Percentiles rank a stretch among this genome's conserved stretches.
Conservation (phyloP, 2,797 vertebrate genomes). For the Telmatherina bonti region DNA sequence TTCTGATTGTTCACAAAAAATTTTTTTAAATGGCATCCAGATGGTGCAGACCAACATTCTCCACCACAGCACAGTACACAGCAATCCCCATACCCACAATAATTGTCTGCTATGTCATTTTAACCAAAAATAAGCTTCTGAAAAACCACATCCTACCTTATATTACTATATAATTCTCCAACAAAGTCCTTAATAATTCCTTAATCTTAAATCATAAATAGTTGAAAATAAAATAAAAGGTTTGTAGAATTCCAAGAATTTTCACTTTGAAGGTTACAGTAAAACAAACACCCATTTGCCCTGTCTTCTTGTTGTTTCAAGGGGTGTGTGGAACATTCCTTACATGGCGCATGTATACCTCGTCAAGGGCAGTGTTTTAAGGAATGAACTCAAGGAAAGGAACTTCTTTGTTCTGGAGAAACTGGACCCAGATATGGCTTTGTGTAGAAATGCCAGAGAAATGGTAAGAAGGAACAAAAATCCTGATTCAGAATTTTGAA, state of each 20-base stretch:
- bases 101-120: neutral
- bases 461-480: slow-evolving; percentile 85
- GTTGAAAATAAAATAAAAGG: neutral
- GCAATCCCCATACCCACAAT: slow-evolving; percentile 16
- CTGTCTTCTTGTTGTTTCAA: slow-evolving; percentile 72
- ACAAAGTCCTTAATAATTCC: neutral
- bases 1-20: slow-evolving; percentile 42
- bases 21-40: slow-evolving; percentile 32
- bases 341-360: slow-evolving; percentile 96
- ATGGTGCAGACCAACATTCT: slow-evolving; percentile 29
- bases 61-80: slow-evolving; percentile 15
- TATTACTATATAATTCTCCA: neutral
- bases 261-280: slow-evolving; percentile 1
- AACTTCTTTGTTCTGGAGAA: slow-evolving; percentile 95
- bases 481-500: neutral
- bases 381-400: slow-evolving; percentile 92
- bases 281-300: slow-evolving; percentile 29
- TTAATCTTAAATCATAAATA: slow-evolving; percentile 1
- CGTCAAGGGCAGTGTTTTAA: slow-evolving; percentile 89
- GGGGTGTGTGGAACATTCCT: slow-evolving; percentile 97
- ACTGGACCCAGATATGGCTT: slow-evolving; percentile 95
- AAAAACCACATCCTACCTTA: neutral
- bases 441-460: slow-evolving; percentile 93
- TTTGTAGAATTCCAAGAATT: slow-evolving; percentile 18
- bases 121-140: neutral